phyloP scores from a whole-genome alignment of 2,888 invertebrate species.

The Halictus quadricinctus region DNA sequence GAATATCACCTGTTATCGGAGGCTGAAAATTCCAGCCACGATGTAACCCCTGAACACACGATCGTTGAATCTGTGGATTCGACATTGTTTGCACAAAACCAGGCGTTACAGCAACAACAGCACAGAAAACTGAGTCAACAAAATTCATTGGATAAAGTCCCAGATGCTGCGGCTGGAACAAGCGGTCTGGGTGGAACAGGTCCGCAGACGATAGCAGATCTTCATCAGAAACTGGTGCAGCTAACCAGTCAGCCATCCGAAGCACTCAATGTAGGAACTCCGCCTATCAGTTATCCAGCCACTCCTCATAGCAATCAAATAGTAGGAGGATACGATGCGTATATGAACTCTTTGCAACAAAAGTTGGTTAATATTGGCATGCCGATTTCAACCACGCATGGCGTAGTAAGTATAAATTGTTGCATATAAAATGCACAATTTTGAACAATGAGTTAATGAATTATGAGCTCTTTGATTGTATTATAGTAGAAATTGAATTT shows the following conservation, averaged over 20 bases:
- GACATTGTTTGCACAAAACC: conserved; percentile 69
- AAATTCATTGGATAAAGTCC: conserved; percentile 78
- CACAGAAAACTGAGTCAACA: conserved; percentile 79
- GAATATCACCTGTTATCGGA: conserved; percentile 78
- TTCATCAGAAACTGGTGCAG: conserved; percentile 85
- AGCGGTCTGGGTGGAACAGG: conserved; percentile 68
- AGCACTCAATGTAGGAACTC: conserved; percentile 79
- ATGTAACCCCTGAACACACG: conserved; percentile 80
- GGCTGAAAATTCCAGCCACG: conserved; percentile 79
- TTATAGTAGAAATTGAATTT: too few species aligned
- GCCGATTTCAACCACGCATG: conserved; percentile 63
- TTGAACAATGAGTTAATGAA: too few species aligned
- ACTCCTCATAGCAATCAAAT: conserved; percentile 87
- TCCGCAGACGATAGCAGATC: conserved; percentile 84
- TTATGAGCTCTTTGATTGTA: too few species aligned
- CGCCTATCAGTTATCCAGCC: conserved; percentile 85
- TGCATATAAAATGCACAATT: too few species aligned
- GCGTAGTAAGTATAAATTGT: conserved; percentile 46
- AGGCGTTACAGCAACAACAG: conserved; percentile 51
- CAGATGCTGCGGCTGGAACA: conserved; percentile 56
- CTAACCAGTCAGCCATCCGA: conserved; percentile 83
- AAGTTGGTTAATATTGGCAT: conserved; percentile 85
- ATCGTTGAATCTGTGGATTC: conserved; percentile 75
- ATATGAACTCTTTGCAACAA: conserved; percentile 88
- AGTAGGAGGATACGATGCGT: conserved; percentile 84